Evolutionary conservation across 2,113 vertebrate species (phyloP).

Genomic region (Zosterops pallidus): DNA sequence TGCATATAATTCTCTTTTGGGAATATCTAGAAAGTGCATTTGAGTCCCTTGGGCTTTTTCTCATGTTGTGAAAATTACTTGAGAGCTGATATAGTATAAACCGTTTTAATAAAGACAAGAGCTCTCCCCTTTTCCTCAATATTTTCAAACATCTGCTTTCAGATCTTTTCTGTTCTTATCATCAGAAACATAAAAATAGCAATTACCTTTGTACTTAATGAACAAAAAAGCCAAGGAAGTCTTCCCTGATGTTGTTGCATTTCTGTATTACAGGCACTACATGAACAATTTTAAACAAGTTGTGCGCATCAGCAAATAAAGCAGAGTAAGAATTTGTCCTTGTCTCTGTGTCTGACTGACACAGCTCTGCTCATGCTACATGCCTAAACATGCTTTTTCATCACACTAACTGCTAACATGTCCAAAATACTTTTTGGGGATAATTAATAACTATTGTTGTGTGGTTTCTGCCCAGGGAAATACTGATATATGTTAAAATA

Average conservation of each 20-base stretch:
- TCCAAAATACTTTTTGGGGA: background rate
- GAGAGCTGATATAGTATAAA: background rate
- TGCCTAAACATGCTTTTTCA: background rate
- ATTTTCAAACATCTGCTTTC: background rate
- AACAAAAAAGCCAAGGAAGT: background rate
- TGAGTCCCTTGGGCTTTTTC: background rate
- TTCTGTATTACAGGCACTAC: background rate
- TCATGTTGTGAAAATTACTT: background rate
- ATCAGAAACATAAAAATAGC: background rate
- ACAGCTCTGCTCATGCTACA: background rate
- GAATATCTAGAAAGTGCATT: background rate
- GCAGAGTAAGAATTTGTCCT: background rate
- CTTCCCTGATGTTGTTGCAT: background rate
- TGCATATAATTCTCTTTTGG: background rate
- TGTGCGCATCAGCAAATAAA: background rate
- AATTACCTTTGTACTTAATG: background rate
- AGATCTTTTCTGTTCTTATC: background rate
- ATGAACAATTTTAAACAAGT: background rate
- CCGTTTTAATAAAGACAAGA: background rate
- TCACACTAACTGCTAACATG: fast-evolving
- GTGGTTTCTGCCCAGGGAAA: background rate
- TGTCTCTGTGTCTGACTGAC: background rate
- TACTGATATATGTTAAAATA: background rate
- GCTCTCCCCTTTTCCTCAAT: background rate
- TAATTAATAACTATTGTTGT: background rate